phyloP scores from a whole-genome alignment of 2,888 invertebrate genomes.

The Galeopsomyia nigrocyanea region DNA sequence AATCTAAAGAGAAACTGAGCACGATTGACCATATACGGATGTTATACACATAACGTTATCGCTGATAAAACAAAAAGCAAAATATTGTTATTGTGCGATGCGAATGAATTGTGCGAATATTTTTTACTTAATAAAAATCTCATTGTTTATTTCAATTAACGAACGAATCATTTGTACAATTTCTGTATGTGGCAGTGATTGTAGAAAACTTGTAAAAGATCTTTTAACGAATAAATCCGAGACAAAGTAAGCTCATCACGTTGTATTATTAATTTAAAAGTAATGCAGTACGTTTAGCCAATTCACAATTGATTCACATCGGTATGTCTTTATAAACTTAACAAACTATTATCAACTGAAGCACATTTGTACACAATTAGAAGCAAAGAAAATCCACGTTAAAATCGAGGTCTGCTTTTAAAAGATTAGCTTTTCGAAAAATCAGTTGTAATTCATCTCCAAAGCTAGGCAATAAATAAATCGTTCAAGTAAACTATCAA shows the following conservation, averaged over 20 bases:
- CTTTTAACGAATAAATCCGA: slow-evolving; percentile 29
- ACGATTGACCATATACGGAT: slow-evolving; percentile 27
- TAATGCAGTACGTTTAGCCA: slow-evolving; percentile 37
- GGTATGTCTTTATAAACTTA: slow-evolving; percentile 36
- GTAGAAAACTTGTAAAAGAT: slow-evolving; percentile 13
- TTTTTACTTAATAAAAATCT: slow-evolving; percentile 22
- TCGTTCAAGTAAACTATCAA: slow-evolving; percentile 14
- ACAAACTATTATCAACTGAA: slow-evolving; percentile 26
- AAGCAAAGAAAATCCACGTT: slow-evolving; percentile 31
- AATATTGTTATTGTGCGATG: slow-evolving; percentile 33
- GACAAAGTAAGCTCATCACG: slow-evolving; percentile 17
- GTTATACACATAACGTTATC: slow-evolving; percentile 18
- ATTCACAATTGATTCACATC: slow-evolving; percentile 41
- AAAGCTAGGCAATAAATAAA: slow-evolving; percentile 15
- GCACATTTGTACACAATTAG: slow-evolving; percentile 20
- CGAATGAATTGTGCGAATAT: slow-evolving; percentile 26
- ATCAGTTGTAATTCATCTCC: slow-evolving; percentile 32
- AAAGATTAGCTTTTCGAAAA: slow-evolving; percentile 37
- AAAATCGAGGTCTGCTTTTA: slow-evolving; percentile 40
- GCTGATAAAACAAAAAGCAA: slow-evolving; percentile 21
- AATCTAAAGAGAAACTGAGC: slow-evolving; percentile 38
- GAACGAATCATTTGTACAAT: no score
- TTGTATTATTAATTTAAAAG: slow-evolving; percentile 2
- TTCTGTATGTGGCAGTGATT: no score
- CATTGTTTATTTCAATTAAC: slow-evolving; percentile 3